Evolutionary conservation across 2,888 invertebrate species (phyloP).

Genomic region (Hoplodrina ambigua): DNA sequence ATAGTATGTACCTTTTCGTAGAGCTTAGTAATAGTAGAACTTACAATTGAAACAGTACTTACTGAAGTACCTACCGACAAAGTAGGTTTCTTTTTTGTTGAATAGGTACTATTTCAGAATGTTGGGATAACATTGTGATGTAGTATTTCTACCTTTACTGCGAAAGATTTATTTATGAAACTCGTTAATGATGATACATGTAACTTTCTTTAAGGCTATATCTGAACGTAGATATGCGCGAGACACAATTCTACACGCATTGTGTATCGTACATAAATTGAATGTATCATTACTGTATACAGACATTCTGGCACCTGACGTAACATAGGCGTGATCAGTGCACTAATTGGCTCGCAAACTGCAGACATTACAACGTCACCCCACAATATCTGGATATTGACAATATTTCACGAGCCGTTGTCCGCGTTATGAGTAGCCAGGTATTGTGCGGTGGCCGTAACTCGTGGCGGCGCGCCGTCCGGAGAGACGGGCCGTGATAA

Average conservation of each 20-base stretch:
- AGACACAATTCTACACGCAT: neutral
- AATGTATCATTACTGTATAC: too few relatives aligned
- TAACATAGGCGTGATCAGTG: neutral
- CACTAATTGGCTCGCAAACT: neutral
- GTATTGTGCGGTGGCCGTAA: conserved; percentile 55
- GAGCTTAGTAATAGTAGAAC: neutral
- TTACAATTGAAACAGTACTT: neutral
- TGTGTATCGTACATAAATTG: too few relatives aligned
- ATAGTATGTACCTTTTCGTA: neutral
- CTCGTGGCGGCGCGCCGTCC: conserved; percentile 32
- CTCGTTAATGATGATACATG: too few relatives aligned
- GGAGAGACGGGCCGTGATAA: conserved; percentile 18
- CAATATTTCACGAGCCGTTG: conserved; percentile 45
- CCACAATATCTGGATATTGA: conserved; percentile 49
- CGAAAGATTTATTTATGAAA: too few relatives aligned
- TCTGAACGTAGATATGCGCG: too few relatives aligned
- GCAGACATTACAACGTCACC: conserved; percentile 19
- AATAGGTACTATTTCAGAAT: too few relatives aligned
- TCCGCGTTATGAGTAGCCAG: conserved; percentile 45
- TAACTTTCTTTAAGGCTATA: too few relatives aligned
- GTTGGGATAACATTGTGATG: too few relatives aligned
- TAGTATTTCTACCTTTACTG: too few relatives aligned
- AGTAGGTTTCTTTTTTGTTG: too few relatives aligned
- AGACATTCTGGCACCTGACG: neutral
- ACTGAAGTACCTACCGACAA: neutral